Evolutionary conservation across 2,797 vertebrate species (phyloP).

Genomic region (Buceros bicornis): DNA sequence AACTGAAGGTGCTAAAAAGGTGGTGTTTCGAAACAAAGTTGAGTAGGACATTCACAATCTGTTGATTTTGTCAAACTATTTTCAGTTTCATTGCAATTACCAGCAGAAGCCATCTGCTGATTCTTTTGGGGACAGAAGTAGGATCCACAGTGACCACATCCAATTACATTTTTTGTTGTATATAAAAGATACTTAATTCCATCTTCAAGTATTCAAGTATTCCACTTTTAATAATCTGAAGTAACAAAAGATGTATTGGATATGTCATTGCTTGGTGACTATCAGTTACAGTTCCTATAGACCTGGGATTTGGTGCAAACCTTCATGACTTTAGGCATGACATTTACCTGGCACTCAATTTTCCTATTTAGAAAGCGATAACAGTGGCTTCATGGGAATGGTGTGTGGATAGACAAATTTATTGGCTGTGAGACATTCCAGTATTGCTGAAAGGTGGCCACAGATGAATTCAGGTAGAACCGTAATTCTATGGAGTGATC

Average conservation of each 20-base stretch:
- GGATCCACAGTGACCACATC: not conserved
- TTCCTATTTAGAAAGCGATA: not conserved
- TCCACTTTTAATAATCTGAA: not conserved
- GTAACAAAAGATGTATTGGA: not conserved
- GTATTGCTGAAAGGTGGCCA: not conserved
- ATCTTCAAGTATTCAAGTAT: not conserved
- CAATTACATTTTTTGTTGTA: not conserved
- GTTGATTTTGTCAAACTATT: not conserved
- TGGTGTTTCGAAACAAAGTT: not conserved
- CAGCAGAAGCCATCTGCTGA: not conserved
- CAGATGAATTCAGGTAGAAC: not conserved
- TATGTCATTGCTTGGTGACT: not conserved
- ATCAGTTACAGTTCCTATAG: not conserved
- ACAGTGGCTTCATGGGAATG: not conserved
- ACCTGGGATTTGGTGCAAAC: not conserved
- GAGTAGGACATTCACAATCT: not conserved
- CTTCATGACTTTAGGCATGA: not conserved
- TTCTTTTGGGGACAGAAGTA: not conserved
- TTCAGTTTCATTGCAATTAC: not conserved
- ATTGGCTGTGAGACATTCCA: not conserved
- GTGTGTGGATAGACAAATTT: not conserved
- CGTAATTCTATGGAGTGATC: not conserved
- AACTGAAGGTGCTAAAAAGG: not conserved
- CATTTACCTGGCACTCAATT: not conserved
- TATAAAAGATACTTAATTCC: not conserved